Conservation (phyloP, 2,888 invertebrate genomes). For the Pseudococcus longispinus region DNA sequence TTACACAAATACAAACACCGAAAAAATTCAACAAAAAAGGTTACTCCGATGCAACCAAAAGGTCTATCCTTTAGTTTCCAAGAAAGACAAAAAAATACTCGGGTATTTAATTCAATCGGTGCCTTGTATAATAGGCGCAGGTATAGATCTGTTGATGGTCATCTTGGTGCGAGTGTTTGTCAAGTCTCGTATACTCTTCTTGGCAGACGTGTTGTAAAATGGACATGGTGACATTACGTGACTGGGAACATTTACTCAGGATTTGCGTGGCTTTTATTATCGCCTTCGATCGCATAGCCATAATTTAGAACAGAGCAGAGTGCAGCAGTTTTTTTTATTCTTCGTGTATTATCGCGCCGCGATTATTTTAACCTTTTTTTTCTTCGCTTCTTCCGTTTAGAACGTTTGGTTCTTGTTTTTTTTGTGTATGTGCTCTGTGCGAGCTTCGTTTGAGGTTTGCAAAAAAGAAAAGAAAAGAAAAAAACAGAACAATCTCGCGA, state of each 20-base stretch:
- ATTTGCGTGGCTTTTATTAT: conserved; percentile 19
- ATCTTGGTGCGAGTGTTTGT: neutral
- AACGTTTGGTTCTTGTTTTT: neutral
- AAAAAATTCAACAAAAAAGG: neutral
- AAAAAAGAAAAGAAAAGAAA: neutral
- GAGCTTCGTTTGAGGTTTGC: neutral
- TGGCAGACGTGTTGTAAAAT: neutral
- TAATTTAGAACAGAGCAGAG: neutral
- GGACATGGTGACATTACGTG: conserved; percentile 22
- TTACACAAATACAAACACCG: neutral
- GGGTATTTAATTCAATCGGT: neutral
- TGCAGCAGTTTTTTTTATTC: neutral
- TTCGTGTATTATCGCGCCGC: neutral
- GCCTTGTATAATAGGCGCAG: no score
- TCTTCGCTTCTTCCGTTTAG: no score
- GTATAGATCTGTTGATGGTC: neutral
- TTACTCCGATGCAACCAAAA: neutral
- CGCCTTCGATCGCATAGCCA: neutral
- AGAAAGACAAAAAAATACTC: neutral
- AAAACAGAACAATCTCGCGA: neutral
- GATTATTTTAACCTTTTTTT: neutral
- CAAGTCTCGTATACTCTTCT: neutral
- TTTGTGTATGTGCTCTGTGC: no score
- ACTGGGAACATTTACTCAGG: conserved; percentile 1
- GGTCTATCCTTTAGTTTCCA: neutral